A percentile compares a stretch with the other conserved stretches of the same genome.
Evolutionary conservation across 1,140 invertebrate species (phyloP).

Genomic region (Globodera rostochiensis): DNA sequence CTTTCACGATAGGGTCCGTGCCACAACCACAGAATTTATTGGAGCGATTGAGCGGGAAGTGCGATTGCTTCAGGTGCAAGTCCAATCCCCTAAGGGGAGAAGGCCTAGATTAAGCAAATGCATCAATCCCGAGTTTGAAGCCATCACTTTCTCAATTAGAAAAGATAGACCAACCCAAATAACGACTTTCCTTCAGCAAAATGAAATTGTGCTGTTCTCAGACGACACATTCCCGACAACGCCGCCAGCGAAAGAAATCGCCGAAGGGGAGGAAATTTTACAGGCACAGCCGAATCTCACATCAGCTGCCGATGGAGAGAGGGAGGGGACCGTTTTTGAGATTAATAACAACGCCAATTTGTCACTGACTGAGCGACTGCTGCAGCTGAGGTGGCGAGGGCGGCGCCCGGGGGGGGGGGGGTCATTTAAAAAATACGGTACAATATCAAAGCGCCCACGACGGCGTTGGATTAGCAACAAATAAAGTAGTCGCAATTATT

Average conservation of each 20-base stretch:
- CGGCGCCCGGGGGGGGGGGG: too few relatives aligned
- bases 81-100: neutral
- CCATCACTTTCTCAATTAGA: too few relatives aligned
- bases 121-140: neutral
- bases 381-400: neutral
- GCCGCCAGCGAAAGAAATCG: neutral
- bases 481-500: too few relatives aligned
- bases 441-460: too few relatives aligned
- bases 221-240: neutral
- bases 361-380: neutral
- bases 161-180: too few relatives aligned
- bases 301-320: neutral
- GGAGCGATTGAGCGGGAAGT: conserved; percentile 18
- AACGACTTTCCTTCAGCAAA: neutral
- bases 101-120: neutral
- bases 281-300: neutral
- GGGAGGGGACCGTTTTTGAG: neutral
- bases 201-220: conserved; percentile 15
- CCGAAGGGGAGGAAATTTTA: neutral
- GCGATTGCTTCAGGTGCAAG: conserved; percentile 5
- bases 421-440: too few relatives aligned
- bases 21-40: conserved; percentile 19
- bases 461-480: too few relatives aligned
- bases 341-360: conserved; percentile 11
- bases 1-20: conserved; percentile 25